Percentiles rank a stretch among this genome's conserved stretches.
These are phyloP conservation scores for Rutilus rutilus DNA, from an alignment of 2,113 vertebrate genomes.

Conservation along the genomic window DNA sequence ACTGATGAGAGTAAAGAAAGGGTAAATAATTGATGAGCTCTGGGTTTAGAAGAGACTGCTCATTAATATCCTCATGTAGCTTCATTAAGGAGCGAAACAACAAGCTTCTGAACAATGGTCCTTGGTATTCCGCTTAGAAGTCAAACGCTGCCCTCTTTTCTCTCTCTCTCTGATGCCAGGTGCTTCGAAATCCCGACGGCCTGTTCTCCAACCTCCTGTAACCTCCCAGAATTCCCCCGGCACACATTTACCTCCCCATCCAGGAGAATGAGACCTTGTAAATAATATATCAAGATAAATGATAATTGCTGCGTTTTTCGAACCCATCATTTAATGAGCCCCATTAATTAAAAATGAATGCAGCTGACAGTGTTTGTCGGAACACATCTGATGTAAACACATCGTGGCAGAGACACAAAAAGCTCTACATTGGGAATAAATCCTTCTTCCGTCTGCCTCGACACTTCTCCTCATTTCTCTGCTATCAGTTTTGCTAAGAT, in stretches of 20 bases:
- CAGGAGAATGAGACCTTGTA: conserved; percentile 93
- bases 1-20: conserved; percentile 69
- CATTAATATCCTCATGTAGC: conserved; percentile 82
- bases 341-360: conserved; percentile 97
- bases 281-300: conserved; percentile 99
- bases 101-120: conserved; percentile 61
- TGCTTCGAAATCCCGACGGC: conserved; percentile 70
- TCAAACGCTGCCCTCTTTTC: conserved; percentile 40
- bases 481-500: background rate
- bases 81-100: conserved; percentile 82
- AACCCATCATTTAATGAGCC: conserved; percentile 92
- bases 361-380: conserved; percentile 87
- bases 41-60: conserved; percentile 74
- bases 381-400: conserved; percentile 63
- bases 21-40: conserved; percentile 85
- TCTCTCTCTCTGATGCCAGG: conserved; percentile 62
- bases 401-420: conserved; percentile 56
- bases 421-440: conserved; percentile 18
- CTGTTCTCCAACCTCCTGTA: conserved; percentile 49
- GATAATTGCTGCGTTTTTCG: conserved; percentile 93
- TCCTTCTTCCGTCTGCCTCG: background rate
- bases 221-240: conserved; percentile 71
- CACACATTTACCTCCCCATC: conserved; percentile 84
- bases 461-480: conserved; percentile 1
- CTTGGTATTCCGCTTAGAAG: conserved; percentile 73